Conservation (phyloP, 2,113 vertebrate genomes). For the Triplophysa dalaica region DNA sequence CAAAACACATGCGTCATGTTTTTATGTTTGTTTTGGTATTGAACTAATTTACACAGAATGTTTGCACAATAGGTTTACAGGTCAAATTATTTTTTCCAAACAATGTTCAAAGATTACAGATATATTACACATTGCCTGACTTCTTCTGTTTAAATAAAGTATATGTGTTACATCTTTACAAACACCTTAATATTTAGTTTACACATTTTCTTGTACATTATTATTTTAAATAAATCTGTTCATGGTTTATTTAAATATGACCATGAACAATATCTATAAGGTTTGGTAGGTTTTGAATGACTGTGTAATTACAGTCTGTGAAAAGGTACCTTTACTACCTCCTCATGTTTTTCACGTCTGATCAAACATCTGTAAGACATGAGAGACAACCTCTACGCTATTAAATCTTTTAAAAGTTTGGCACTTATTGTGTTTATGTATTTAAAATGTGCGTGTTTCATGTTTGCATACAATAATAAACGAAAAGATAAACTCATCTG, state of each 20-base stretch:
- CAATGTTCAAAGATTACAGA: not conserved
- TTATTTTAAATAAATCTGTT: not conserved
- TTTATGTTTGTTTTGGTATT: not conserved
- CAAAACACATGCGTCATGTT: not conserved
- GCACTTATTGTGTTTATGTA: slow-evolving; percentile 19
- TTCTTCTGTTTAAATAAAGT: not conserved
- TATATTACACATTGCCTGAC: not conserved
- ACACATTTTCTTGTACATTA: slow-evolving; percentile 2
- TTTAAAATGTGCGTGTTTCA: not conserved
- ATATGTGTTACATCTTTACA: not conserved
- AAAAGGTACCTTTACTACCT: not conserved
- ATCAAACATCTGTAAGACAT: not conserved
- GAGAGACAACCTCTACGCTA: not conserved
- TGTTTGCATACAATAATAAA: slow-evolving; percentile 15
- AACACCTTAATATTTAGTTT: not conserved
- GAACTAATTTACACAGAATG: not conserved
- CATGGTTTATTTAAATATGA: not conserved
- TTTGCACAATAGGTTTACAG: not conserved
- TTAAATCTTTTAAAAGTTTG: slow-evolving; percentile 6
- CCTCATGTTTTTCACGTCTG: not conserved
- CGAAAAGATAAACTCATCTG: not conserved
- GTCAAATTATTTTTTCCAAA: not conserved
- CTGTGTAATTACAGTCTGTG: not conserved
- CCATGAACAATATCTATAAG: not conserved
- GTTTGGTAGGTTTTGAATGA: not conserved